These are phyloP conservation scores for Eilema caniola DNA, from an alignment of 2,888 invertebrate genomes.

Conservation along the genomic window DNA sequence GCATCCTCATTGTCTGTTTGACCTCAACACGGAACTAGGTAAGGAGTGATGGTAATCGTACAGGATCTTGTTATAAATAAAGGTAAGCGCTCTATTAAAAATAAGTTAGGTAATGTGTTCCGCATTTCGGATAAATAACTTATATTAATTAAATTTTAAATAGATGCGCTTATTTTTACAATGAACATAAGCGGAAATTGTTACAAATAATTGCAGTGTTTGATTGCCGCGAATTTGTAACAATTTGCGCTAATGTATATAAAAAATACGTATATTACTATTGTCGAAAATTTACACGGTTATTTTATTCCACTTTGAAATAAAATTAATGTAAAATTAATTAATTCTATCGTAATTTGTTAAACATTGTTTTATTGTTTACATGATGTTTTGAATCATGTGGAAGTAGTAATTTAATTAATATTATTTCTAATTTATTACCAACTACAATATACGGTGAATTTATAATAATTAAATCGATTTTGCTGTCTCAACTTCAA, in stretches of 20 bases:
- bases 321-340: background rate
- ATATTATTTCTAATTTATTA: background rate
- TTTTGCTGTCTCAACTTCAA: background rate
- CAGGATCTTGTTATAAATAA: slow-evolving; percentile 54
- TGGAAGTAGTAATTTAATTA: background rate
- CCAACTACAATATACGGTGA: no score
- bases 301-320: background rate
- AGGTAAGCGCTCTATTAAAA: slow-evolving; percentile 29
- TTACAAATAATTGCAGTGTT: background rate
- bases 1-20: slow-evolving; percentile 70
- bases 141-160: slow-evolving; percentile 26
- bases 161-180: slow-evolving; percentile 2
- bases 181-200: slow-evolving; percentile 3
- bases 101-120: slow-evolving; percentile 39
- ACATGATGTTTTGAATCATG: background rate
- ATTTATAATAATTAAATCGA: background rate
- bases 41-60: slow-evolving; percentile 66
- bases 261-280: background rate
- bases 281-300: background rate
- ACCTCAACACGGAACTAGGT: slow-evolving; percentile 71
- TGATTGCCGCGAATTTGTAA: no score
- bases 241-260: background rate
- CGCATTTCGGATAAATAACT: slow-evolving; percentile 36
- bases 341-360: background rate
- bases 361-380: slow-evolving; percentile 3